Percentiles rank a stretch among this genome's conserved stretches.
Conservation (phyloP, 2,113 vertebrate genomes). For the Mohoua ochrocephala region DNA sequence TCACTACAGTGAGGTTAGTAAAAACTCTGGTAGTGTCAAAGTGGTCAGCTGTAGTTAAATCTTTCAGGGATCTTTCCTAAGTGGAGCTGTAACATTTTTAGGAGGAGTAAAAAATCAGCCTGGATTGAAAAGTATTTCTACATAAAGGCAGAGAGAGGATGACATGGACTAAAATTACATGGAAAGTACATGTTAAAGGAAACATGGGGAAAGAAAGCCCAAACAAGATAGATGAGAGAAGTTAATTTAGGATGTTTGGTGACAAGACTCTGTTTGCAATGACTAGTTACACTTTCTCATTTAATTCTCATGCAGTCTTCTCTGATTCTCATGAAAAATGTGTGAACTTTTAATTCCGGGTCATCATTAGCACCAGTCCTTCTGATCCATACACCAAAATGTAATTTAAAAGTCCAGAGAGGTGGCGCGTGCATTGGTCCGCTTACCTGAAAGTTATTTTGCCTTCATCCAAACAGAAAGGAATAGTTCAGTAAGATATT, state of each 20-base stretch:
- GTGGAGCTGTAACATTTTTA: neutral
- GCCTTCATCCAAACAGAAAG: neutral
- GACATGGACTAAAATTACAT: neutral
- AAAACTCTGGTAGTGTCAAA: neutral
- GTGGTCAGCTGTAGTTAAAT: neutral
- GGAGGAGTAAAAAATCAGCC: neutral
- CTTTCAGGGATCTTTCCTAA: neutral
- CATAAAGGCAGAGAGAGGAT: neutral
- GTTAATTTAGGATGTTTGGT: neutral
- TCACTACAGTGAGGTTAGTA: neutral
- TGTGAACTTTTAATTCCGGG: neutral
- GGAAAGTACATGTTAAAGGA: neutral
- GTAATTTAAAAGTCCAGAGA: neutral
- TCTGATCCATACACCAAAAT: neutral
- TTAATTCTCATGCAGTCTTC: neutral
- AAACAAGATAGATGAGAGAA: neutral
- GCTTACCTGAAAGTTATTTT: neutral
- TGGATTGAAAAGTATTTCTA: neutral
- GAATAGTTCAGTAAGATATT: neutral
- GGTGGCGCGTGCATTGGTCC: too few species aligned
- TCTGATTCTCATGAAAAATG: neutral
- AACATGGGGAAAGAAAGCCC: fast-evolving
- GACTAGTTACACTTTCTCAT: neutral
- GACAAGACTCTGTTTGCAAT: neutral
- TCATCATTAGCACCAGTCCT: neutral